Percentiles rank a stretch among this genome's conserved stretches.
Evolutionary conservation across 1,140 invertebrate genomes (phyloP).

Genomic region (Neodiprion virginianus): DNA sequence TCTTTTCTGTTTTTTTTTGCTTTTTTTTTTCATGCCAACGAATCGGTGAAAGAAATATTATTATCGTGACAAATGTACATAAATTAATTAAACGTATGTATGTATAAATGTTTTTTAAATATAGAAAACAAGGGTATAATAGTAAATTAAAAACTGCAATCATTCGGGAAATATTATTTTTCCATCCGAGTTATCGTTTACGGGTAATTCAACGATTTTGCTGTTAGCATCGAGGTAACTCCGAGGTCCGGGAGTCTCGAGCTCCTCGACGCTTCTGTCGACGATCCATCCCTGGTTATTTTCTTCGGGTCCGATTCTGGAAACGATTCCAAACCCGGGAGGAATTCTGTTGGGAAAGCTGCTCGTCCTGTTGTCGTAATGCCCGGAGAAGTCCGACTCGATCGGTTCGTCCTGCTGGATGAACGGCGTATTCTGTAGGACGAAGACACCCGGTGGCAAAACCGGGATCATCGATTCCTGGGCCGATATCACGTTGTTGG

Average conservation of each 20-base stretch:
- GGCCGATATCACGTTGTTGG: background rate
- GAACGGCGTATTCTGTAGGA: background rate
- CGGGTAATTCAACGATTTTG: background rate
- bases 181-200: background rate
- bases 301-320: background rate
- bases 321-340: constrained; percentile 6
- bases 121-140: too few species aligned
- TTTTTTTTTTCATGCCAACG: too few species aligned
- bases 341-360: constrained; percentile 19
- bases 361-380: background rate
- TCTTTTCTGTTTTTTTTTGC: too few species aligned
- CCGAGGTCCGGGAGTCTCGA: background rate
- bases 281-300: background rate
- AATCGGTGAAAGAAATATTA: too few species aligned
- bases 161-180: background rate
- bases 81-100: too few species aligned
- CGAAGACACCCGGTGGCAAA: background rate
- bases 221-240: background rate
- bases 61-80: too few species aligned
- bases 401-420: background rate
- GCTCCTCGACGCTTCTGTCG: background rate
- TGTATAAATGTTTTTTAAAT: too few species aligned
- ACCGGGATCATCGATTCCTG: background rate
- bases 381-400: background rate
- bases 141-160: background rate